Base-by-base conservation (phyloP, 1,140 invertebrate species). In the Eriocheir sinensis region DNA sequence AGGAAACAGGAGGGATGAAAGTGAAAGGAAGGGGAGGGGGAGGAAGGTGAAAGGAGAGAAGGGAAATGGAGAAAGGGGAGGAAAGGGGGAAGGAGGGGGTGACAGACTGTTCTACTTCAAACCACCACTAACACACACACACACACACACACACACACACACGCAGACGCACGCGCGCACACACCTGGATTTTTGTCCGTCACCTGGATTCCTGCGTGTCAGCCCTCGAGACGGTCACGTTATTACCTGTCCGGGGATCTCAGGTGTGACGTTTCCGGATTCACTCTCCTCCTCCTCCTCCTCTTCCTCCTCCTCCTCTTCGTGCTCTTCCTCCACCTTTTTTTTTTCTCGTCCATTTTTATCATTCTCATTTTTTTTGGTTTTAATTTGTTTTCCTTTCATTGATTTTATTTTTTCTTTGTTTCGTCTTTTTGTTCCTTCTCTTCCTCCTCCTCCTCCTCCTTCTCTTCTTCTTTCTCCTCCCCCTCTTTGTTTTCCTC, bases 191-290 rank as follows among this genome's bases (percentile, higher is more conserved):
- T n/a, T n/a, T n/a, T n/a, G n/a, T n/a, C n/a, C n/a, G n/a, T n/a
- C n/a, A n/a, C n/a, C n/a, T n/a, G 60, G 27, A 72, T 72, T 27
- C 60, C 60, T n/a, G 1, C 8, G 60, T 72, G 60, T n/a, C 60
- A 72, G 60, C n/a, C 21, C 27, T 72, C 60, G 4, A 72, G 60
- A 72, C 60, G 60, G 1, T 72, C 21, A n/a, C 60, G 27, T 72
- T 72, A 72, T 72, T 72, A 72, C 9, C 60, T 72, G 60, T 72
- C 60, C 21, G n/a, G 21, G 21, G 21, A 72, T 72, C 60, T 72
- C 60, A 72, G 60, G 60, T 72, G 60, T n/a, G 60, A 72, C 60
- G n/a, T n/a, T 72, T 72, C 60, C 60, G 60, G 60, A 21, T n/a
- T 60, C 53, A 9, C 53, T 27, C 21, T 60, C 27, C 2, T 60